Evolutionary conservation across 2,797 vertebrate species (phyloP).

Genomic region (Takifugu ocellatus): DNA sequence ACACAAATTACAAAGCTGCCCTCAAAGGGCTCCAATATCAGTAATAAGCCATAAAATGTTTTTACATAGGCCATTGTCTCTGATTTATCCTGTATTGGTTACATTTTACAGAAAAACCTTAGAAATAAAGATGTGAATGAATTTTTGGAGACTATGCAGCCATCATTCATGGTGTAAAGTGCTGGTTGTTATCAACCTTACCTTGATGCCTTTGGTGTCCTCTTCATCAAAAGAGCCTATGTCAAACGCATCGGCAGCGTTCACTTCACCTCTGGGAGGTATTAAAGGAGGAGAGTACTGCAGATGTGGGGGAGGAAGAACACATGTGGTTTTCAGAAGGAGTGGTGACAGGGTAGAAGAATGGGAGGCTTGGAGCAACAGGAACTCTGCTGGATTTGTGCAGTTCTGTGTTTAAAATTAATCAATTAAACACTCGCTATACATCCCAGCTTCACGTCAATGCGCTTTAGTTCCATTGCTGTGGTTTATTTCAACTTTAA

Average conservation of each 20-base stretch:
- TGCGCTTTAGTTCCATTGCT: too few species aligned
- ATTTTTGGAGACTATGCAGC: background rate
- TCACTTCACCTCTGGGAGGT: conserved; percentile 94
- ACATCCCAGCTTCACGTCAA: too few species aligned
- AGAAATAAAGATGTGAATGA: background rate
- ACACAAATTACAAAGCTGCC: background rate
- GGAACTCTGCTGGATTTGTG: too few species aligned
- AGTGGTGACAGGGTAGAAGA: background rate
- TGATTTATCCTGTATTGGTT: too few species aligned
- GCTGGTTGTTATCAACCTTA: conserved; percentile 41
- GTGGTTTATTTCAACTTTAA: too few species aligned
- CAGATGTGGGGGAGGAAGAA: conserved; percentile 20
- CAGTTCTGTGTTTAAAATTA: background rate
- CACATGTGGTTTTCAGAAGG: background rate
- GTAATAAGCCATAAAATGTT: too few species aligned
- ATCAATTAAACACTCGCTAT: background rate
- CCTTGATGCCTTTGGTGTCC: conserved; percentile 99
- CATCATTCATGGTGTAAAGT: background rate
- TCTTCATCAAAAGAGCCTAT: conserved; percentile 98
- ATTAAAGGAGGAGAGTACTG: conserved; percentile 93
- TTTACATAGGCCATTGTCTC: too few species aligned
- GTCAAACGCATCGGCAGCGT: conserved; percentile 96
- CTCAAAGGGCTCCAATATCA: too few species aligned
- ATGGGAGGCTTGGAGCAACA: background rate
- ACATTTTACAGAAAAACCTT: too few species aligned